These are phyloP conservation scores for Phania funesta DNA, from an alignment of 2,888 invertebrate genomes.

Conservation along the genomic window DNA sequence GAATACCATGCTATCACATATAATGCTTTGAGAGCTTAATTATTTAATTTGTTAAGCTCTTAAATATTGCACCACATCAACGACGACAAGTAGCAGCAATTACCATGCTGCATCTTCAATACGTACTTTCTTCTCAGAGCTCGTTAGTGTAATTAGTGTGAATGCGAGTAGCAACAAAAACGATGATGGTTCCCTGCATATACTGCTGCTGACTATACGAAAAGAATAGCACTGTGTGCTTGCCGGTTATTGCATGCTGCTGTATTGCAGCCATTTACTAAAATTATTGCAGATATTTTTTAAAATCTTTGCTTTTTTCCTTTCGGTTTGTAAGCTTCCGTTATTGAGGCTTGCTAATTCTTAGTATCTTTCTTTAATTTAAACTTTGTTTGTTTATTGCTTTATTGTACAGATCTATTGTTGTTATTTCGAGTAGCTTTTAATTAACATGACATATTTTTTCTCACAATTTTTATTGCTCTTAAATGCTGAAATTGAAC, in stretches of 20 bases:
- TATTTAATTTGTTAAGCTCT: conserved; percentile 43
- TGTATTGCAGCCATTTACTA: conserved; percentile 12
- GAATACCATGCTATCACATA: conserved; percentile 14
- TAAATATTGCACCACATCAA: neutral
- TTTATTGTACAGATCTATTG: too few relatives aligned
- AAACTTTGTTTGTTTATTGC: too few relatives aligned
- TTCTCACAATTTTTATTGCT: too few relatives aligned
- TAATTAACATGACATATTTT: too few relatives aligned
- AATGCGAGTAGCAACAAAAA: conserved; percentile 4
- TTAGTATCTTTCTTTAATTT: too few relatives aligned
- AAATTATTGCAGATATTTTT: conserved; percentile 33
- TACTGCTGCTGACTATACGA: neutral
- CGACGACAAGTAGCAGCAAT: neutral
- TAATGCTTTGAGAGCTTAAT: conserved; percentile 27
- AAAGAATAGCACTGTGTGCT: neutral
- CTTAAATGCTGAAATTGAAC: too few relatives aligned
- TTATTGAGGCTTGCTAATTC: too few relatives aligned
- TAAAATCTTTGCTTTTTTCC: neutral
- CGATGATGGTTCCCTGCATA: neutral
- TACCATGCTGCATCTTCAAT: neutral
- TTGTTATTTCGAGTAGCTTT: too few relatives aligned
- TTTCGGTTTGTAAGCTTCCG: too few relatives aligned
- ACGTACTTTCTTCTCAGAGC: neutral
- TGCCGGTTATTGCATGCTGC: neutral
- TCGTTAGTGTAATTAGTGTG: conserved; percentile 14